Evolutionary conservation across 2,888 invertebrate genomes (phyloP).

Genomic region (Drosophila stalkeri): DNA sequence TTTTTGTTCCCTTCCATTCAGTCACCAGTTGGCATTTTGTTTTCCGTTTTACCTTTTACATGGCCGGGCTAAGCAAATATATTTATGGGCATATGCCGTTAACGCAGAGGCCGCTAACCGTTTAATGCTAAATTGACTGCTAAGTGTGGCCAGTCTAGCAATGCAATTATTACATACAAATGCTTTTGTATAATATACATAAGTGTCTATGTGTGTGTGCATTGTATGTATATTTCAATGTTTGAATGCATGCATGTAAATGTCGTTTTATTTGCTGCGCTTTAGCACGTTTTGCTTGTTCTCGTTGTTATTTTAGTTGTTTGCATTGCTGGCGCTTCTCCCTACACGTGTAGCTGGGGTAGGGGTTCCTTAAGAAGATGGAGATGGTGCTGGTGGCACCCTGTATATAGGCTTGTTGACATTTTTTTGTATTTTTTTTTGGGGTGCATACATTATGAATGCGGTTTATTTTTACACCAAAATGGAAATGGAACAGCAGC

Average conservation of each 20-base stretch:
- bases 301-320: constrained; percentile 58
- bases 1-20: constrained; percentile 33
- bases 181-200: constrained; percentile 4
- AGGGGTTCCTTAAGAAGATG: constrained; percentile 12
- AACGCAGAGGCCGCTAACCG: constrained; percentile 53
- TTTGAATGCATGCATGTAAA: constrained; percentile 19
- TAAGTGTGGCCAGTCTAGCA: constrained; percentile 56
- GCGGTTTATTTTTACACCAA: constrained; percentile 58
- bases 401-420: constrained; percentile 68
- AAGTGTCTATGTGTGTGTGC: not conserved
- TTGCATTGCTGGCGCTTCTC: constrained; percentile 64
- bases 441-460: constrained; percentile 42
- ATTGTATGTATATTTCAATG: constrained; percentile 12
- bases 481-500: constrained; percentile 48
- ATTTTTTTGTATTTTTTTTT: constrained; percentile 40
- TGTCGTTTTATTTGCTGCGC: constrained; percentile 49
- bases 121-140: constrained; percentile 73
- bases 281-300: constrained; percentile 67
- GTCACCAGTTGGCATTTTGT: constrained; percentile 49
- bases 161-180: constrained; percentile 43
- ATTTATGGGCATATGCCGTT: constrained; percentile 58
- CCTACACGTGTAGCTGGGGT: constrained; percentile 60
- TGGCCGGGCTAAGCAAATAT: constrained; percentile 58
- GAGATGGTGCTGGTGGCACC: constrained; percentile 36
- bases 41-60: constrained; percentile 61